Evolutionary conservation across 2,888 invertebrate species (phyloP), one percentile per base, ranked within the genome.

Genomic region (Priocnemis perturbator): DNA sequence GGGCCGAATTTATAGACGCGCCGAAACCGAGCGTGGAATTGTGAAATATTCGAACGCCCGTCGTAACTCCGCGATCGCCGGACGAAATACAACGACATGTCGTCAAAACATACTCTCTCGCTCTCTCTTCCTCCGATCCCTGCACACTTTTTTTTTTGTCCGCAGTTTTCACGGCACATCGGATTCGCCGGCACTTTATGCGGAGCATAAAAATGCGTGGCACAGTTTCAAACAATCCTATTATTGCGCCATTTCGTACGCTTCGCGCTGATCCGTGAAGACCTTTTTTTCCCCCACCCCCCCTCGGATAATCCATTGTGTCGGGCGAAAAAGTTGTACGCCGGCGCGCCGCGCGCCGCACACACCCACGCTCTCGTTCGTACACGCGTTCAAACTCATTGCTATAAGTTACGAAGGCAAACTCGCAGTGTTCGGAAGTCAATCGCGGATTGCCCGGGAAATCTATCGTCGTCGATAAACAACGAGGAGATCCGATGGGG

Each of bases 11-110:
- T 76, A 78, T 79, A 72, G 74, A 55, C 14, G 50, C 61, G 30
- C 48, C 50, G 71, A 74, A 78, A 77, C 55, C 70, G 63, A 72
- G 67, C 72, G 61, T 56, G 20, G 69, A 74, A 79, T 77, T 71
- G 77, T 62, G 67, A 78, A 77, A 79, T 79, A 77, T 73, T 69
- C 69, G 64, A 53, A 55, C 60, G 60, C 19, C 67, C 56, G 57
- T 20, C 68, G 74, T 60, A 67, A 71, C 68, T 70, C 53, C 69
- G 64, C 63, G 73, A 69, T 73, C 67, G 69, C 50, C 50, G 19
- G 52, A 50, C 45, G 21, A 59, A 59, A 21, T 21, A 20, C 21
- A 45, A 44, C 19, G 45, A 21, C 45, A 30, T 57, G 45, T 70
- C 61, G 67, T 69, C 68, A 64, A 70, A 73, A 61, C 63, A 62